Evolutionary conservation across 2,113 vertebrate species (phyloP).

Genomic region (Peromyscus leucopus): DNA sequence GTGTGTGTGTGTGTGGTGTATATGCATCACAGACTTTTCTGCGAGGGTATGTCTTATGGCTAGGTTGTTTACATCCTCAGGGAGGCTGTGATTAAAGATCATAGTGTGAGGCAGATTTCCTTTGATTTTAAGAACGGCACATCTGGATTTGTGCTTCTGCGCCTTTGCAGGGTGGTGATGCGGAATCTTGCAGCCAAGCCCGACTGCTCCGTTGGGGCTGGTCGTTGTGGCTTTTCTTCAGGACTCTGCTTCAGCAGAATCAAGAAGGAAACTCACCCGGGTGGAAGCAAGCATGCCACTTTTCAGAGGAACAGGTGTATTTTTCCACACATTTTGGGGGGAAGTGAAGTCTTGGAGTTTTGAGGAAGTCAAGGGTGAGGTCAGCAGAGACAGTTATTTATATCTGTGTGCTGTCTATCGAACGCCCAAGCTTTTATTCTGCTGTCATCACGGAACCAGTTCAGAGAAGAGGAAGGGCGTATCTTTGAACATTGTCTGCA

Average conservation of each 20-base stretch:
- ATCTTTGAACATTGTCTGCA: not conserved
- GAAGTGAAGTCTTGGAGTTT: conserved; percentile 59
- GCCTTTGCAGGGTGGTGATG: not conserved
- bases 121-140: conserved; percentile 23
- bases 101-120: not conserved
- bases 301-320: conserved; percentile 28
- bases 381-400: conserved; percentile 49
- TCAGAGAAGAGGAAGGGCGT: conserved; percentile 53
- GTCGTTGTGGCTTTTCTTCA: not conserved
- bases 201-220: not conserved
- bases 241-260: not conserved
- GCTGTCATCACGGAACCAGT: not conserved
- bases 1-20: not conserved
- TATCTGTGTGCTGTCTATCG: not conserved
- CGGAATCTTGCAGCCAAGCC: not conserved
- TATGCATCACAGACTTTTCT: not conserved
- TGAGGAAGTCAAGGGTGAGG: conserved; percentile 69
- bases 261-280: not conserved
- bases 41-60: not conserved
- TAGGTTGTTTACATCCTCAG: not conserved
- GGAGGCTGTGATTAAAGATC: conserved; percentile 52
- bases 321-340: not conserved
- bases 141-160: conserved; percentile 16
- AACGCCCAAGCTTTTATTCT: conserved; percentile 48
- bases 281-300: not conserved